Base-by-base conservation (phyloP, 1,140 invertebrate genomes). In the Drosophila malerkotliana region DNA sequence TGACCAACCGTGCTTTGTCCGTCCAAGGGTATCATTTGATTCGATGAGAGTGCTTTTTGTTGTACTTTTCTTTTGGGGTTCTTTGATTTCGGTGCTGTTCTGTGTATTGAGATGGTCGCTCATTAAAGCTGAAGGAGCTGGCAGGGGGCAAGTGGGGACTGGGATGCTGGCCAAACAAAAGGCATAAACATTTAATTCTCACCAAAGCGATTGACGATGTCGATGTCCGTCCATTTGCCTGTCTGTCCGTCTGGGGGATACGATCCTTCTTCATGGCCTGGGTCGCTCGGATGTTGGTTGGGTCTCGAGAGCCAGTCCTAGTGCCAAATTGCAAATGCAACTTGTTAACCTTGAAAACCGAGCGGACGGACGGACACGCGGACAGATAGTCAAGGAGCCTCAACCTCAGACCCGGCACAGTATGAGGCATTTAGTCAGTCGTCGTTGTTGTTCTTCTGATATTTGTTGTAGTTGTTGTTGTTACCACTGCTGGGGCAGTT, bases 351-450 rank as follows among this genome's bases (percentile, higher is more conserved):
- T 85, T 85, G 82, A 85, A 85, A 49, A 71, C 74, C 74, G 60
- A 61, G 53, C 82, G 63, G 66, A 73, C 82, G 66, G 62, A 69
- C 53, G 55, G 55, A 55, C 60, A 49, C 44, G 60, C 60, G 48
- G 77, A 80, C 63, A 69, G 74, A 74, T 64, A 74, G 71, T 41
- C 55, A 60, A 76, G 74, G 56, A 79, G 76, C 61, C 67, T 57
- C 44, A 68, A 69, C 71, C 82, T 57, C 82, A 75, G 82, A 72
- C 74, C 75, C 66, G 69, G 74, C 78, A 72, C 82, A 85, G 82
- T 85, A 85, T 85, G 82, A 87, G 82, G 82, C 81, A 85, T 85
- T 85, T 87, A 85, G 82, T 76, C 82, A 85, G 82, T 61, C 82
- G 78, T 76, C 77, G 76, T 67, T 64, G 60, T 76, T 37, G 55